Evolutionary conservation across 2,113 vertebrate genomes (phyloP).

Genomic region (Xiphorhynchus elegans): DNA sequence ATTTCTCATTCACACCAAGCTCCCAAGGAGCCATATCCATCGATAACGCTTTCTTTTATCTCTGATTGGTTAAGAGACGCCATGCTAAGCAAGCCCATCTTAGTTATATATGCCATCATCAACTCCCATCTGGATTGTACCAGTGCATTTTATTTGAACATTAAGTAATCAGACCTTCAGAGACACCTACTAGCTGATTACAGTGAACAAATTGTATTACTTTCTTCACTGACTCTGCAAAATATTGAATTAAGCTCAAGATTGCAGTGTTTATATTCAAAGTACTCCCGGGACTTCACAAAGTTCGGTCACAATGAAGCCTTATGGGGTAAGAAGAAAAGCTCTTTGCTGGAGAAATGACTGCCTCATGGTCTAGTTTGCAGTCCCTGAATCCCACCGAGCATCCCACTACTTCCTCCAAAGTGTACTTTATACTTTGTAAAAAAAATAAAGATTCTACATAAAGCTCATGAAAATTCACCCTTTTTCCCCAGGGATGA

Average conservation of each 20-base stretch:
- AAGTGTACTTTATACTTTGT: neutral
- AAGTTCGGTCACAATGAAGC: slow-evolving; percentile 19
- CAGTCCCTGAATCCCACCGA: neutral
- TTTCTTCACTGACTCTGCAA: slow-evolving; percentile 41
- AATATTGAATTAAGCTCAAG: slow-evolving; percentile 53
- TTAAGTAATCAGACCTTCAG: slow-evolving; percentile 47
- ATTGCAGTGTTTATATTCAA: slow-evolving; percentile 50
- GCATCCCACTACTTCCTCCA: neutral
- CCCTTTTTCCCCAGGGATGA: neutral
- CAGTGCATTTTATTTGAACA: slow-evolving; percentile 40
- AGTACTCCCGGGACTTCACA: neutral
- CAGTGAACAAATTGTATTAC: slow-evolving; percentile 55
- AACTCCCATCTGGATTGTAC: slow-evolving; percentile 35
- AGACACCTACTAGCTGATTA: slow-evolving; percentile 55
- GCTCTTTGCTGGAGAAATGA: neutral
- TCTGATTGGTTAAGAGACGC: slow-evolving; percentile 23
- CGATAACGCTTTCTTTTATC: slow-evolving; percentile 20
- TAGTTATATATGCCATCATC: slow-evolving; percentile 22
- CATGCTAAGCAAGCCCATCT: slow-evolving; percentile 3
- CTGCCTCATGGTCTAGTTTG: neutral
- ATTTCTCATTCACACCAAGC: neutral
- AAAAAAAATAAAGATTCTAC: neutral
- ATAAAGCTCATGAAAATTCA: neutral
- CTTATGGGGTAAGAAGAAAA: slow-evolving; percentile 6
- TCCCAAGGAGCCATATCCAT: neutral